phyloP scores from a whole-genome alignment of 2,113 vertebrate genomes.

The Rallus limicola region DNA sequence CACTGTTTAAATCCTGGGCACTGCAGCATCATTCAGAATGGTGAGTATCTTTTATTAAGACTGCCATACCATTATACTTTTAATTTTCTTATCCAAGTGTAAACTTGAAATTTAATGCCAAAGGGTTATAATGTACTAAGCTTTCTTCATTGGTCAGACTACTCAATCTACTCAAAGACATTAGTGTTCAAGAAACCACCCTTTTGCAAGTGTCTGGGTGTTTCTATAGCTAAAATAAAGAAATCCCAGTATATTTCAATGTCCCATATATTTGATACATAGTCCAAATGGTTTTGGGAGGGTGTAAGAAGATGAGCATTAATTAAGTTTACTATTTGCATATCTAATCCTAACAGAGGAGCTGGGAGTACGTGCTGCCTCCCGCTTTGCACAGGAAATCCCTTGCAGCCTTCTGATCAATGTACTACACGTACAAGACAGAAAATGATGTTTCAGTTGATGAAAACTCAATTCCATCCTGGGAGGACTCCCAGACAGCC shows the following conservation, averaged over 20 bases:
- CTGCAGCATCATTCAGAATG: neutral
- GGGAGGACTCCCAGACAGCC: neutral
- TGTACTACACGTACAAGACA: neutral
- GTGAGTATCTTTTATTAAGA: neutral
- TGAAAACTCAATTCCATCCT: neutral
- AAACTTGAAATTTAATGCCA: neutral
- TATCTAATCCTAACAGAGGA: neutral
- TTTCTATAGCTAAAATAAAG: neutral
- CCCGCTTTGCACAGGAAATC: fast-evolving
- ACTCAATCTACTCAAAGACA: neutral
- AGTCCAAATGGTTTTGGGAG: neutral
- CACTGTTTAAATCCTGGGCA: neutral
- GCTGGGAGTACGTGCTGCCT: neutral
- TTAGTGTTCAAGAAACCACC: neutral
- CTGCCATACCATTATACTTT: neutral
- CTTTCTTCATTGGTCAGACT: neutral
- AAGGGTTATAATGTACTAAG: neutral
- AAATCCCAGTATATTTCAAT: neutral
- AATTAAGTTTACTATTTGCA: no score
- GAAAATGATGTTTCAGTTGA: neutral
- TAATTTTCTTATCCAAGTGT: neutral
- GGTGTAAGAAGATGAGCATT: neutral
- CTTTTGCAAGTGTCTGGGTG: neutral
- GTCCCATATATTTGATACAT: neutral
- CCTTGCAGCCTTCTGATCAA: neutral